A percentile compares a stretch with the other conserved stretches of the same genome.
Evolutionary conservation across 2,113 vertebrate species (phyloP).

Genomic region (Scomber colias): DNA sequence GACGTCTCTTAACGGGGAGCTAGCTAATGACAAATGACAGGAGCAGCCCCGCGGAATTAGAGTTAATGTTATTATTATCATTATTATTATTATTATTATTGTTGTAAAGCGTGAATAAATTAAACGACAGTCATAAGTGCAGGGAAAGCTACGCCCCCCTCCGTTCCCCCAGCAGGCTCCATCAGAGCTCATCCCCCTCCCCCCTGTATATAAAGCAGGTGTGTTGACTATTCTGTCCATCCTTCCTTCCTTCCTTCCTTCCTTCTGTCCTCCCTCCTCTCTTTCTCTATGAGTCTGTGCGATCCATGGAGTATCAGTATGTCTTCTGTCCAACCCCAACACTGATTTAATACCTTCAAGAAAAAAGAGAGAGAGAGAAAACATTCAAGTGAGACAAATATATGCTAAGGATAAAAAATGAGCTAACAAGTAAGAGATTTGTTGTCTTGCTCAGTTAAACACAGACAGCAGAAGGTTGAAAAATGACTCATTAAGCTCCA

Average conservation of each 20-base stretch:
- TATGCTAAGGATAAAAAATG: neutral
- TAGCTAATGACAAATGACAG: conserved; percentile 60
- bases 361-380: conserved; percentile 43
- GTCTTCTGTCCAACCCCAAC: conserved; percentile 44
- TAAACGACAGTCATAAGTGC: conserved; percentile 86
- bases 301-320: conserved; percentile 68
- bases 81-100: conserved; percentile 79
- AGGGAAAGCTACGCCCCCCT: conserved; percentile 79
- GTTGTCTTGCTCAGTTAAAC: neutral
- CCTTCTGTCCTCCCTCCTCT: conserved; percentile 37
- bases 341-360: conserved; percentile 88
- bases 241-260: conserved; percentile 36
- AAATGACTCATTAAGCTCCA: too few relatives aligned
- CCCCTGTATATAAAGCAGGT: conserved; percentile 75
- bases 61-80: conserved; percentile 69
- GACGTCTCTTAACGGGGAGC: conserved; percentile 17
- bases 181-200: conserved; percentile 77
- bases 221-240: conserved; percentile 57
- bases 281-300: conserved; percentile 60
- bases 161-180: conserved; percentile 30
- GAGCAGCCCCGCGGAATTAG: conserved; percentile 78
- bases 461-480: too few relatives aligned
- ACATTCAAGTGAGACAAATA: neutral
- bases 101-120: conserved; percentile 92
- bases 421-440: neutral